These are phyloP conservation scores for Aurelia coerulea DNA, from an alignment of 30 jellyfish, hydroid and myxozoan genomes.

Conservation along the genomic window DNA sequence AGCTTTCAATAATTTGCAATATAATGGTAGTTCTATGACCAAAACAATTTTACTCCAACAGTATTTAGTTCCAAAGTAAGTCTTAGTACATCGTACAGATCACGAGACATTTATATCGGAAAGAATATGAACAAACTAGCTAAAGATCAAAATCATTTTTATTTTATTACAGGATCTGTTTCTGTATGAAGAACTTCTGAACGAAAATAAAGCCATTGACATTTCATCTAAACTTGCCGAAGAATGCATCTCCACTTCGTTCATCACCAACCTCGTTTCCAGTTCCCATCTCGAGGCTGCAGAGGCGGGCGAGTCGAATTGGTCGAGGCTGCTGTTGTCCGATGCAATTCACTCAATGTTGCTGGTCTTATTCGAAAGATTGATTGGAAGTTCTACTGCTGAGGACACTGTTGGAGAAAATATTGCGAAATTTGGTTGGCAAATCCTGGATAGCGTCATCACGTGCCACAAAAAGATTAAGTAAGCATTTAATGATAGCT, in stretches of 20 bases:
- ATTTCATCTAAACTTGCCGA: background rate
- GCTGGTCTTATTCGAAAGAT: slow-evolving; percentile 27
- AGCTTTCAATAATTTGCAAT: too few species aligned
- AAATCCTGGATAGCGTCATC: slow-evolving; percentile 7
- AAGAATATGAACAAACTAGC: too few species aligned
- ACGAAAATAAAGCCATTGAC: background rate
- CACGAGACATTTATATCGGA: too few species aligned
- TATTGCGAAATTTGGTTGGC: slow-evolving; percentile 34
- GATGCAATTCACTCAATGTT: slow-evolving; percentile 39
- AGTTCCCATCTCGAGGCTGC: slow-evolving; percentile 3
- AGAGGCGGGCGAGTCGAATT: background rate
- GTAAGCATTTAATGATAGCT: background rate
- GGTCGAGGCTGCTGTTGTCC: slow-evolving; percentile 26
- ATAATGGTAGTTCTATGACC: too few species aligned
- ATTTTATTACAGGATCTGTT: slow-evolving; percentile 17
- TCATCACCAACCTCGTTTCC: slow-evolving; percentile 10
- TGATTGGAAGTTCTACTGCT: background rate
- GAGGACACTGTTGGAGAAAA: slow-evolving; percentile 24
- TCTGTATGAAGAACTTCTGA: slow-evolving; percentile 14
- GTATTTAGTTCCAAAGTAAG: too few species aligned
- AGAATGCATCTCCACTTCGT: slow-evolving; percentile 28
- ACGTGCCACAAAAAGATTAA: slow-evolving; percentile 25
- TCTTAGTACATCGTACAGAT: too few species aligned
- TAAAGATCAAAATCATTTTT: too few species aligned
- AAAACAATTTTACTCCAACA: too few species aligned